Evolutionary conservation across 2,888 invertebrate genomes (phyloP).

Genomic region (Coelinius sp.): DNA sequence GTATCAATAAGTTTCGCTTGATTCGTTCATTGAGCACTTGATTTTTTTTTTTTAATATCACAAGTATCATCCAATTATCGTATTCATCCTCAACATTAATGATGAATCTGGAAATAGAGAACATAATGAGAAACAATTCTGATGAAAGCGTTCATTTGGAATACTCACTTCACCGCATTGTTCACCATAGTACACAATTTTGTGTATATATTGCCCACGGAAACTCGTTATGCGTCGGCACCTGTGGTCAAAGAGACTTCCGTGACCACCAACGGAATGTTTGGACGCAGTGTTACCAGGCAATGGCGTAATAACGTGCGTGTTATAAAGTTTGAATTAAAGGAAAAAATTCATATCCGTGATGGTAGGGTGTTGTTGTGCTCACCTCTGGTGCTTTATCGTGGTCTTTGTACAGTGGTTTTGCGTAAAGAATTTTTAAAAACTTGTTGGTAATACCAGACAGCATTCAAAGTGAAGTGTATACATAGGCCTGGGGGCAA

Average conservation of each 20-base stretch:
- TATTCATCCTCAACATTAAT: background rate
- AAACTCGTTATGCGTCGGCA: conserved; percentile 47
- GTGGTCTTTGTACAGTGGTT: background rate
- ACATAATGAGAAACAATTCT: background rate
- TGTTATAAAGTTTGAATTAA: background rate
- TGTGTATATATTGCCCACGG: conserved; percentile 7
- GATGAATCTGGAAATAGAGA: background rate
- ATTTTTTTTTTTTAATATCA: background rate
- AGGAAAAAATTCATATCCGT: background rate
- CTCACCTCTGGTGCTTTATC: background rate
- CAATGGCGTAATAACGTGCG: conserved; percentile 39
- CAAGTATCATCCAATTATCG: background rate
- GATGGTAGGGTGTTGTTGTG: background rate
- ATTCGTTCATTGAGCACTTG: background rate
- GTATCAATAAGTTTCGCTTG: background rate
- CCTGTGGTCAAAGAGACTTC: conserved; percentile 45
- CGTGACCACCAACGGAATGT: conserved; percentile 47
- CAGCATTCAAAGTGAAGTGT: background rate
- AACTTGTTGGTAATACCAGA: background rate
- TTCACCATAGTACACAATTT: conserved; percentile 1
- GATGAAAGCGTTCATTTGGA: background rate
- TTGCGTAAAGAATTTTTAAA: background rate
- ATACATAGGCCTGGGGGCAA: conserved; percentile 25
- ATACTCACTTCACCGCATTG: background rate
- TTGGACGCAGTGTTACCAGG: conserved; percentile 42